Evolutionary conservation across 1,140 invertebrate genomes (phyloP).

Genomic region (Monochamus saltuarius): DNA sequence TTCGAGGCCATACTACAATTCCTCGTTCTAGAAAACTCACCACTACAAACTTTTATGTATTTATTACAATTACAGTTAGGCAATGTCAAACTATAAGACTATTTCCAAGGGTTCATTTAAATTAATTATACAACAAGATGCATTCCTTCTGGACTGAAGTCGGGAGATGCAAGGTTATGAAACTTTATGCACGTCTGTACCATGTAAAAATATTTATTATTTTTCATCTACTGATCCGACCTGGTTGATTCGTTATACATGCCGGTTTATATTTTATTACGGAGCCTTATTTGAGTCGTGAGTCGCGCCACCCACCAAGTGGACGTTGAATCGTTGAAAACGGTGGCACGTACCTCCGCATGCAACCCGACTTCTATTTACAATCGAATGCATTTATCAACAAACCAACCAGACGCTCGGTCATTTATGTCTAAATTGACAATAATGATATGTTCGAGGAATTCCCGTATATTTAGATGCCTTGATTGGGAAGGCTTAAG

Average conservation of each 20-base stretch:
- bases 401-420: conserved; percentile 25
- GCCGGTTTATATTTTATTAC: conserved; percentile 22
- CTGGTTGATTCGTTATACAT: neutral
- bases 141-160: too few relatives aligned
- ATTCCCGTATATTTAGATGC: conserved; percentile 26
- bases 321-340: conserved; percentile 28
- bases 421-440: conserved; percentile 43
- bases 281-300: conserved; percentile 26
- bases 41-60: too few relatives aligned
- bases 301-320: conserved; percentile 26
- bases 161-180: too few relatives aligned
- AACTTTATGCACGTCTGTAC: too few relatives aligned
- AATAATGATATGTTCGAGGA: conserved; percentile 39
- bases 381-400: conserved; percentile 38
- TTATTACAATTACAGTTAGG: too few relatives aligned
- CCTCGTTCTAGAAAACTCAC: too few relatives aligned
- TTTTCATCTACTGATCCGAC: too few relatives aligned
- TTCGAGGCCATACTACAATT: too few relatives aligned
- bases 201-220: too few relatives aligned
- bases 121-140: too few relatives aligned
- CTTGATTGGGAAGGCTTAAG: conserved; percentile 23
- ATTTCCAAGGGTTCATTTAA: too few relatives aligned
- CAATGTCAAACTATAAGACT: too few relatives aligned
- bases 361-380: conserved; percentile 34
- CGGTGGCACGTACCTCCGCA: conserved; percentile 31